These are phyloP conservation scores for Rhopalosiphum nymphaeae DNA, from an alignment of 2,888 invertebrate genomes.

Conservation along the genomic window DNA sequence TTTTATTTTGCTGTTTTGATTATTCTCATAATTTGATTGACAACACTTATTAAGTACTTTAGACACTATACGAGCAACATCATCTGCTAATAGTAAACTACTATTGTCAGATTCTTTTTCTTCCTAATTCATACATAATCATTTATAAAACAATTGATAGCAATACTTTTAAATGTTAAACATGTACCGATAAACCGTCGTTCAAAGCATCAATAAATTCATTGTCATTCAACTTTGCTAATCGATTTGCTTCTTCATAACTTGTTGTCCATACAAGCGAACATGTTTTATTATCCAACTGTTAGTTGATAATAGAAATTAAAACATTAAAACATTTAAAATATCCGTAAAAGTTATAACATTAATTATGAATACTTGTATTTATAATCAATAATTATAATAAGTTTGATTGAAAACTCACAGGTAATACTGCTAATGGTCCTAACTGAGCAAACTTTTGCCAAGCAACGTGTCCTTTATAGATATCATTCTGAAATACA, in stretches of 20 bases:
- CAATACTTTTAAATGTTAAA: not conserved
- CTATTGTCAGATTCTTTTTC: constrained; percentile 65
- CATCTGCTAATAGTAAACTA: constrained; percentile 57
- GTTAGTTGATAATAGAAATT: constrained; percentile 67
- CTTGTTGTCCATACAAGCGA: constrained; percentile 96
- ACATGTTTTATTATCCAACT: constrained; percentile 81
- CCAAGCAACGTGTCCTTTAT: constrained; percentile 86
- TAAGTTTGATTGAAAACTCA: constrained; percentile 70
- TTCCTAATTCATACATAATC: constrained; percentile 61
- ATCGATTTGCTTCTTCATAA: constrained; percentile 79
- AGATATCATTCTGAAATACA: constrained; percentile 72
- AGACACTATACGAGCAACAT: constrained; percentile 35
- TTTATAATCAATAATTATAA: not conserved
- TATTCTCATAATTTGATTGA: constrained; percentile 50
- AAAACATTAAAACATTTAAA: constrained; percentile 24
- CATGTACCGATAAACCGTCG: constrained; percentile 77
- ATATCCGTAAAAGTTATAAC: not conserved
- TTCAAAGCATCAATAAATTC: constrained; percentile 91
- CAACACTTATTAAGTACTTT: constrained; percentile 50
- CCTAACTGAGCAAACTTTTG: constrained; percentile 94
- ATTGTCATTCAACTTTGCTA: constrained; percentile 79
- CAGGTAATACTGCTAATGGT: constrained; percentile 91
- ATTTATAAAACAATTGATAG: not conserved
- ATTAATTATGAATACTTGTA: not conserved
- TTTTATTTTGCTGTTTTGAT: constrained; percentile 47